Percentiles rank a stretch among this genome's conserved stretches.
Conservation (phyloP, 2,888 invertebrate species). For the Anagyrus pseudococci region DNA sequence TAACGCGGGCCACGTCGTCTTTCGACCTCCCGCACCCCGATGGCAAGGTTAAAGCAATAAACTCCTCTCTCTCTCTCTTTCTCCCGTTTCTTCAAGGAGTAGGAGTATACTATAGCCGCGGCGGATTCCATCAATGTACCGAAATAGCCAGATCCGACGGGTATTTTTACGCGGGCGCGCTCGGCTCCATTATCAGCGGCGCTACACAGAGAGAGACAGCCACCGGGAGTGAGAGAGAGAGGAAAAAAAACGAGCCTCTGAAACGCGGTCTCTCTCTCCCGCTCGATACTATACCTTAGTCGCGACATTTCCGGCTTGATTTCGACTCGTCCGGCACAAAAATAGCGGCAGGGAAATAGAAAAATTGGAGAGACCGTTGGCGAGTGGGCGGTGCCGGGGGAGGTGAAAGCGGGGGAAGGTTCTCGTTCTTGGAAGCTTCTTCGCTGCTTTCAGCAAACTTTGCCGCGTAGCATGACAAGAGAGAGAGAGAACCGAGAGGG, state of each 20-base stretch:
- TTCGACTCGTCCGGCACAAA: not conserved
- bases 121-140: too few species aligned
- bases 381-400: too few species aligned
- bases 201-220: not conserved
- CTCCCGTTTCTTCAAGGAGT: too few species aligned
- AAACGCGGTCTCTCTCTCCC: not conserved
- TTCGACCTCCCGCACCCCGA: not conserved
- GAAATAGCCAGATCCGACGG: too few species aligned
- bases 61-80: not conserved
- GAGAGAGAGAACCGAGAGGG: too few species aligned
- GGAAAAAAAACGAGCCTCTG: not conserved
- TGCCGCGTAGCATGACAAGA: too few species aligned
- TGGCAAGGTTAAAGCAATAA: conserved; percentile 23
- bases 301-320: too few species aligned
- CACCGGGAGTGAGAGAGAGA: too few species aligned
- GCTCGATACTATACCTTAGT: not conserved
- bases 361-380: too few species aligned
- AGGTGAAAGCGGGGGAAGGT: not conserved
- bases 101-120: too few species aligned
- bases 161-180: not conserved
- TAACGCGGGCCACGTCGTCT: not conserved
- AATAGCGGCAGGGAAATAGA: not conserved
- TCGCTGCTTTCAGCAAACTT: conserved; percentile 2
- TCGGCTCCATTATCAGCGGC: too few species aligned
- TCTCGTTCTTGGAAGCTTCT: not conserved